Evolutionary conservation across 35 echinoderm and acorn worm species (phyloP).

Genomic region (Heliocidaris erythrogramma): DNA sequence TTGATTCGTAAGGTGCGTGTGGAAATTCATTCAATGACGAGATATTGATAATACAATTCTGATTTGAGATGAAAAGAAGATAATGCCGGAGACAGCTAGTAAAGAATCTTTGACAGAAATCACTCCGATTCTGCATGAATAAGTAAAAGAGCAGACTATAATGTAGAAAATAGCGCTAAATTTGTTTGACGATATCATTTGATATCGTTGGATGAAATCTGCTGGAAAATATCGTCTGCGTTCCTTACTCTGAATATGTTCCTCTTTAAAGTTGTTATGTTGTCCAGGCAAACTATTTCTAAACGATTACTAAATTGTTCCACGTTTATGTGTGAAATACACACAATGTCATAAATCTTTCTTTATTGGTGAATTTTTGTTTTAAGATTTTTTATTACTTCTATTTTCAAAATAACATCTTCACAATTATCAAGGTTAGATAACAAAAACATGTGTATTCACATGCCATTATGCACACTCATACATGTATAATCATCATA

Average conservation of each 20-base stretch:
- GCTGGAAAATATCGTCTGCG: neutral
- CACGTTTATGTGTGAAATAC: too few species aligned
- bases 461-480: too few species aligned
- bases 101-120: neutral
- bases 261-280: neutral
- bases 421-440: too few species aligned
- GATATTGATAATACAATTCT: conserved; percentile 4
- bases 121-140: neutral
- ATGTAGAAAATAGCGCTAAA: too few species aligned
- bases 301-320: too few species aligned
- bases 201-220: neutral
- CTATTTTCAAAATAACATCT: too few species aligned
- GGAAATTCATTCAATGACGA: neutral
- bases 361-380: too few species aligned
- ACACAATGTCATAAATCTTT: too few species aligned
- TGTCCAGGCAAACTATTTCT: too few species aligned
- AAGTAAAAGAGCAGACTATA: neutral
- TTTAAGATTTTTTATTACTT: too few species aligned
- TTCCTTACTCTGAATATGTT: neutral
- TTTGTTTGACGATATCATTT: neutral
- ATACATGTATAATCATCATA: too few species aligned
- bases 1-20: neutral
- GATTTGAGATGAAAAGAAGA: neutral
- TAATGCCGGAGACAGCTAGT: neutral
- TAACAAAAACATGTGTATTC: too few species aligned